phyloP scores from a whole-genome alignment of 2,888 invertebrate species.

The Auanema freiburgensis region DNA sequence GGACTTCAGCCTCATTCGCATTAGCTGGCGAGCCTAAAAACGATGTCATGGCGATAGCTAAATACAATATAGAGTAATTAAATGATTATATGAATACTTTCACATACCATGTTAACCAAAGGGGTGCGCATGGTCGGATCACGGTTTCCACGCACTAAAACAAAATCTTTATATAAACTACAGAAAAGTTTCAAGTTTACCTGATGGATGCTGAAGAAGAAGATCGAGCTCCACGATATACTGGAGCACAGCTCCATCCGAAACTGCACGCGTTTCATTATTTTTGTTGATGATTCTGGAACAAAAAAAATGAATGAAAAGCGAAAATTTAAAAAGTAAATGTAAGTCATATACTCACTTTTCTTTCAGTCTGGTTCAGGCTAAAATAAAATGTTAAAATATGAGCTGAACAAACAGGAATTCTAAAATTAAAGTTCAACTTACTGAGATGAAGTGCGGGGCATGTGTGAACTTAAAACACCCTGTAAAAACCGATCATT shows the following conservation, averaged over 20 bases:
- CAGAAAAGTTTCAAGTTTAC: too few species aligned
- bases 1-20: constrained; percentile 18
- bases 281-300: constrained; percentile 10
- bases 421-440: constrained; percentile 11
- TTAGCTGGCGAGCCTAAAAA: constrained; percentile 13
- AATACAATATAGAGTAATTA: constrained; percentile 3
- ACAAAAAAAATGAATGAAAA: constrained; percentile 13
- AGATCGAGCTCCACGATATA: background rate
- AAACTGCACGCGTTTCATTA: constrained; percentile 13
- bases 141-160: too few species aligned
- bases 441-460: constrained; percentile 14
- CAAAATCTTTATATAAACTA: too few species aligned
- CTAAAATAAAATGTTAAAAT: constrained; percentile 15
- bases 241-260: constrained; percentile 6
- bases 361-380: constrained; percentile 12
- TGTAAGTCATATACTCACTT: constrained; percentile 16
- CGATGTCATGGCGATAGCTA: constrained; percentile 15
- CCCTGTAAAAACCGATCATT: constrained; percentile 15
- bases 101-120: too few species aligned
- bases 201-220: too few species aligned
- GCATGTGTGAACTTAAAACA: constrained; percentile 13
- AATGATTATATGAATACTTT: too few species aligned
- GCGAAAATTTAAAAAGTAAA: constrained; percentile 11
- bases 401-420: constrained; percentile 1
- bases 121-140: too few species aligned